Base-by-base conservation (phyloP, 2,797 vertebrate species). In the Spea hammondii region DNA sequence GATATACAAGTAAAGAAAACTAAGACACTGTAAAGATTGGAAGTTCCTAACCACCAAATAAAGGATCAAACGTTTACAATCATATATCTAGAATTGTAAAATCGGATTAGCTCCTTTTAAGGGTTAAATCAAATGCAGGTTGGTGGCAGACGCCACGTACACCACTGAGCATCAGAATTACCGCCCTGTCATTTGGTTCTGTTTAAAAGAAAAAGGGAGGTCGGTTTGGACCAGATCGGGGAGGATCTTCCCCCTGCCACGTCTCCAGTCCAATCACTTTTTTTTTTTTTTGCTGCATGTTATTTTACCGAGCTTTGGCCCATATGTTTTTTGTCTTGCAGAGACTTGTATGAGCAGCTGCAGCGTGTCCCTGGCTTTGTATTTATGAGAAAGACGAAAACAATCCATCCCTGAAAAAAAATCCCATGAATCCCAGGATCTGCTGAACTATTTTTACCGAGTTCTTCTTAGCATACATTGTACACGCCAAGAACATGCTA, bases 301-400 rank as follows among this genome's bases (percentile, higher is more conserved):
- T 83, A 57, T 72, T 82, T 78, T 77, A 83, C 50, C 50, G 80
- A 87, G 88, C 87, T 87, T 88, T 89, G 47, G 67, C 93, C 93
- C 95, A 95, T 94, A 93, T 95, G 87, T 95, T 93, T 87, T 79
- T 82, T 89, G 87, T 87, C 89, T 90, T 88, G 84, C 84, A 77
- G 84, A 80, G 84, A 93, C 84, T 84, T 84, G 85, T 80, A 83
- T 81, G 83, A 91, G 87, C 85, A 88, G 86, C 85, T 88, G 86
- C 74, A 49, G 79, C 66, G 44, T 88, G 83, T 78, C 69, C 0
- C 17, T 53, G 70, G 55, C 66, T 17, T 44, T 51, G 51, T 73
- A 49, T n/a, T 2, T 5, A 50, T 70, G 62, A 79, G 86, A 83
- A 79, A 95, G 94, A 86, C 92, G 84, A 88, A 83, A 93, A 83